These are phyloP conservation scores for Oncorhynchus masou DNA, from an alignment of 2,113 vertebrate species.

Conservation along the genomic window DNA sequence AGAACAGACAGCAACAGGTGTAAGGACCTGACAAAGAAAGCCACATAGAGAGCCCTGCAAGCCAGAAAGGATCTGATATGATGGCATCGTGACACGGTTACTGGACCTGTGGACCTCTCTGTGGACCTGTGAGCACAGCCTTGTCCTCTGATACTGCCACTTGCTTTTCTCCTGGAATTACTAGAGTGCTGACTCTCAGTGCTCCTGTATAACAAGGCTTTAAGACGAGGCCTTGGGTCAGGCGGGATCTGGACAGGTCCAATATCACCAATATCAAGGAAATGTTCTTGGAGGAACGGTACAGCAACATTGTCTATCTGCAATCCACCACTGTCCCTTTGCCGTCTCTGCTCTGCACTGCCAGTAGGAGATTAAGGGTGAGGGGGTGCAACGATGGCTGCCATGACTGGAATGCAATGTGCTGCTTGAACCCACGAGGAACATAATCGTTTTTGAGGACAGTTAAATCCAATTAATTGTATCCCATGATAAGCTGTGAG, in stretches of 20 bases:
- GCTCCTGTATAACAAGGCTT: not conserved
- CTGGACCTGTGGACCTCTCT: not conserved
- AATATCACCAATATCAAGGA: not conserved
- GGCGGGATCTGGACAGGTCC: not conserved
- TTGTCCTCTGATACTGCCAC: not conserved
- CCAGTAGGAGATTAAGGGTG: conserved; percentile 39
- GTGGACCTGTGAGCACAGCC: too few relatives aligned
- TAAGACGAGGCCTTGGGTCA: not conserved
- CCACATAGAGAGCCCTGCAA: not conserved
- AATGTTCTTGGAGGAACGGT: not conserved
- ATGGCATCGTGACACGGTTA: not conserved
- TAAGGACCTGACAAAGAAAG: not conserved
- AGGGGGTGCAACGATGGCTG: conserved; percentile 8
- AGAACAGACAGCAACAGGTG: conserved; percentile 18
- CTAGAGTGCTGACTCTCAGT: not conserved
- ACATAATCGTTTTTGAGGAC: conserved; percentile 41
- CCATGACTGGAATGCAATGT: conserved; percentile 15
- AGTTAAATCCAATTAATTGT: conserved; percentile 45
- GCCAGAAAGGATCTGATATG: not conserved
- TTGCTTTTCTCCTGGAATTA: not conserved
- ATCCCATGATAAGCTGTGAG: conserved; percentile 45
- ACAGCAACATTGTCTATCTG: conserved; percentile 19
- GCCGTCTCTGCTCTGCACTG: conserved; percentile 7
- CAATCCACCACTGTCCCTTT: conserved; percentile 26
- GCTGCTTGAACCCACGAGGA: conserved; percentile 1